phyloP scores from a whole-genome alignment of 2,888 invertebrate species.

The Holacanthella duospinosa region DNA sequence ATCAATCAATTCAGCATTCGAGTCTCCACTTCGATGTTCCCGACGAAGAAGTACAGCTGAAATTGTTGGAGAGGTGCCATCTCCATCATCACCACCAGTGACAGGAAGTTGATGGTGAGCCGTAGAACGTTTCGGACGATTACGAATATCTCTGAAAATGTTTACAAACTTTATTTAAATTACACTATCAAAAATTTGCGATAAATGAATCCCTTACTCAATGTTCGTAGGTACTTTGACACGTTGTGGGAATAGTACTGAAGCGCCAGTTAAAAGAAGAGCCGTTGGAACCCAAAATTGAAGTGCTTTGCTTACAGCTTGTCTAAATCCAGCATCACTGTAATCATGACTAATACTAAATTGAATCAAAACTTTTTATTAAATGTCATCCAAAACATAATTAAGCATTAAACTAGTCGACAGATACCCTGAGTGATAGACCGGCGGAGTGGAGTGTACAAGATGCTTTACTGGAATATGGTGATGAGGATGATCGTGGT shows the following conservation, averaged over 20 bases:
- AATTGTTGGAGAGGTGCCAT: slow-evolving; percentile 12
- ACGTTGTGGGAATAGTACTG: slow-evolving; percentile 34
- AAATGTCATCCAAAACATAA: too few relatives aligned
- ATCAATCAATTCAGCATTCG: not conserved
- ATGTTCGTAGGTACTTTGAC: slow-evolving; percentile 30
- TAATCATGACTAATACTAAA: slow-evolving; percentile 4
- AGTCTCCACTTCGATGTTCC: slow-evolving; percentile 22
- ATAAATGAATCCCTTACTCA: not conserved
- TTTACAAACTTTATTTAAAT: not conserved
- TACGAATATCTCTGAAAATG: not conserved
- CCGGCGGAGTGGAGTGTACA: too few relatives aligned
- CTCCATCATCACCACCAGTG: not conserved
- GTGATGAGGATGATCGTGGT: slow-evolving; percentile 4
- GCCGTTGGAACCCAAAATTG: slow-evolving; percentile 32
- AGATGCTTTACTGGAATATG: not conserved
- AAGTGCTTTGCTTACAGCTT: slow-evolving; percentile 30
- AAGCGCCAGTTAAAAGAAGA: slow-evolving; percentile 32
- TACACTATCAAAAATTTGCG: too few relatives aligned
- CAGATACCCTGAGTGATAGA: too few relatives aligned
- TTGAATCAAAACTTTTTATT: not conserved
- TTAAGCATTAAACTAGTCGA: too few relatives aligned
- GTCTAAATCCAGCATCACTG: slow-evolving; percentile 9
- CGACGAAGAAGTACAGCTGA: slow-evolving; percentile 22
- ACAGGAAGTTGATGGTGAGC: slow-evolving; percentile 1
- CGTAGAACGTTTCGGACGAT: slow-evolving; percentile 23